Evolutionary conservation across 2,113 vertebrate genomes (phyloP).

Genomic region (Corynorhinus townsendii): DNA sequence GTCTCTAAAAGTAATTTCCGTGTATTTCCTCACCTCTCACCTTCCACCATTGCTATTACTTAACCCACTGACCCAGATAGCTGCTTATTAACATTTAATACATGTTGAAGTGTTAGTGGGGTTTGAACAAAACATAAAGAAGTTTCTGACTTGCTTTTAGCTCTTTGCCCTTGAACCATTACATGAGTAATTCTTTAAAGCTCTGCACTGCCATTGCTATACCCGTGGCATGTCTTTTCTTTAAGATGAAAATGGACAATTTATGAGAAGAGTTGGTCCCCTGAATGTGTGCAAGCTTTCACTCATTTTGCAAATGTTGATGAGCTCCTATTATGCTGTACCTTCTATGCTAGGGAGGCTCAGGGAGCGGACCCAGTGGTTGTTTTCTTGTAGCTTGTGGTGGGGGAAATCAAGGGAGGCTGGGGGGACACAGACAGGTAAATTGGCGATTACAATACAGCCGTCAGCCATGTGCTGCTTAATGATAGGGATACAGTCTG

Average conservation of each 20-base stretch:
- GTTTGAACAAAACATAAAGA: slow-evolving; percentile 60
- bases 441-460: neutral
- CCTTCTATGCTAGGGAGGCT: neutral
- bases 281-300: neutral
- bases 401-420: neutral
- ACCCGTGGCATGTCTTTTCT: neutral
- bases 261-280: neutral
- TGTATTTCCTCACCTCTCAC: slow-evolving; percentile 68
- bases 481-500: neutral
- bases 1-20: slow-evolving; percentile 48
- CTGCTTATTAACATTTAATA: slow-evolving; percentile 70
- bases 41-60: slow-evolving; percentile 57
- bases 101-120: slow-evolving; percentile 50
- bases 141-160: slow-evolving; percentile 63
- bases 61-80: slow-evolving; percentile 68
- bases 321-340: neutral
- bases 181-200: slow-evolving; percentile 42
- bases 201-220: neutral
- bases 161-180: slow-evolving; percentile 56
- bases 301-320: neutral
- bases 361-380: neutral
- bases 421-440: neutral
- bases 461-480: neutral
- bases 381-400: neutral
- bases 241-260: slow-evolving; percentile 35